phyloP scores from a whole-genome alignment of 2,113 vertebrate species.

The Thunnus thynnus region DNA sequence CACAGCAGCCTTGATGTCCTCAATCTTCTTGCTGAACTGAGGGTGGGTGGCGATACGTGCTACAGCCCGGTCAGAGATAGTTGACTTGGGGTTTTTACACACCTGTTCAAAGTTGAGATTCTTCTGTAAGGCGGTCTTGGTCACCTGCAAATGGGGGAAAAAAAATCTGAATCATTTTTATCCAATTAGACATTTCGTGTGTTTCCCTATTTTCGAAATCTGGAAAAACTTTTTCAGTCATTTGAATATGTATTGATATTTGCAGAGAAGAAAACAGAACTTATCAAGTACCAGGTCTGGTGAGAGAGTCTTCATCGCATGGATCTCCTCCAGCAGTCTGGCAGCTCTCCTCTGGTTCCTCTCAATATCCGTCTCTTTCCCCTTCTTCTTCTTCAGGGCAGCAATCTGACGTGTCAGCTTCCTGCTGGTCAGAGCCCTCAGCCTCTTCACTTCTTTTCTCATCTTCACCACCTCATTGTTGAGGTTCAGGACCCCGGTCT shows the following conservation, averaged over 20 bases:
- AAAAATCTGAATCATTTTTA: background rate
- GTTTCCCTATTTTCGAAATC: too few species aligned
- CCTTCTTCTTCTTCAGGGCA: constrained; percentile 92
- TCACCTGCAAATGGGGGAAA: constrained; percentile 79
- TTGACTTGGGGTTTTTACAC: constrained; percentile 89
- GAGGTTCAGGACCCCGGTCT: constrained; percentile 76
- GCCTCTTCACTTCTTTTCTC: constrained; percentile 95
- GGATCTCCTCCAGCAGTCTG: constrained; percentile 93
- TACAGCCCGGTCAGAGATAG: constrained; percentile 87
- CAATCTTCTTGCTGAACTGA: constrained; percentile 89
- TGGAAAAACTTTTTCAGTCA: background rate
- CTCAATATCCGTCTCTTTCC: constrained; percentile 85
- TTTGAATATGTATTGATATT: background rate
- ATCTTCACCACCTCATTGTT: constrained; percentile 94
- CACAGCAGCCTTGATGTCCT: constrained; percentile 88
- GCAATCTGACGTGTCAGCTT: constrained; percentile 90
- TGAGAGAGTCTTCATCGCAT: constrained; percentile 89
- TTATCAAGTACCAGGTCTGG: constrained; percentile 83
- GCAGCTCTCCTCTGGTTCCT: constrained; percentile 90
- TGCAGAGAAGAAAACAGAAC: too few species aligned
- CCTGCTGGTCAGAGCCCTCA: constrained; percentile 90
- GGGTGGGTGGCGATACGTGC: constrained; percentile 92
- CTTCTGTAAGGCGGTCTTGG: constrained; percentile 90
- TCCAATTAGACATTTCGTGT: too few species aligned
- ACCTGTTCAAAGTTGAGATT: constrained; percentile 90